Evolutionary conservation across 2,113 vertebrate genomes (phyloP).

Genomic region (Odobenus rosmarus): DNA sequence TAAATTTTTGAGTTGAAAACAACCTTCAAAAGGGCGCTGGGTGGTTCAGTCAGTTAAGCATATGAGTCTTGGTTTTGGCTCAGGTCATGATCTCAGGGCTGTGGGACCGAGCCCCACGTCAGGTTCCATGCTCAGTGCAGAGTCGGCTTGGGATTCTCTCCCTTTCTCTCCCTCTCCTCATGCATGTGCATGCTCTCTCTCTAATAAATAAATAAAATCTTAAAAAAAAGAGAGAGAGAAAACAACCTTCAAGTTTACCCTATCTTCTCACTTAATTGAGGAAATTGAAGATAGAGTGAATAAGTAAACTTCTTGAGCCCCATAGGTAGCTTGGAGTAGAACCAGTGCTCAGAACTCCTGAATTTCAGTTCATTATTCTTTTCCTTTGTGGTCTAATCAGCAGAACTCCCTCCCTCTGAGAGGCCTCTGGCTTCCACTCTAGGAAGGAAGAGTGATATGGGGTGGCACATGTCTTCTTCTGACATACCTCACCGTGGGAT

Average conservation of each 20-base stretch:
- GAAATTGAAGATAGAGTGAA: neutral
- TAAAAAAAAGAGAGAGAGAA: neutral
- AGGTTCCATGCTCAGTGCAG: neutral
- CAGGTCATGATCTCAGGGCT: neutral
- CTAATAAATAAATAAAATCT: neutral
- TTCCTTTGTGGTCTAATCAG: neutral
- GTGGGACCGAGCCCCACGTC: neutral
- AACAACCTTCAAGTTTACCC: neutral
- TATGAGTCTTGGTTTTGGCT: neutral
- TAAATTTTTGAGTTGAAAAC: neutral
- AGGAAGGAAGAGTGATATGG: neutral
- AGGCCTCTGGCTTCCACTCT: neutral
- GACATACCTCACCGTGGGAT: neutral
- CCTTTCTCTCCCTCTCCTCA: neutral
- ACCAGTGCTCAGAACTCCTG: neutral
- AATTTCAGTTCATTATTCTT: neutral
- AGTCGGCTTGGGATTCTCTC: neutral
- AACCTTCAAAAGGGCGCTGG: neutral
- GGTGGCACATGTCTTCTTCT: accelerated
- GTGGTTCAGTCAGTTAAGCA: neutral
- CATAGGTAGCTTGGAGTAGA: neutral
- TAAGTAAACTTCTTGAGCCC: neutral
- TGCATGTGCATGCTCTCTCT: neutral
- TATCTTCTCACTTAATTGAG: neutral
- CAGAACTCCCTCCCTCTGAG: neutral